Evolutionary conservation across 1,140 invertebrate species (phyloP).

Genomic region (Tribolium madens): DNA sequence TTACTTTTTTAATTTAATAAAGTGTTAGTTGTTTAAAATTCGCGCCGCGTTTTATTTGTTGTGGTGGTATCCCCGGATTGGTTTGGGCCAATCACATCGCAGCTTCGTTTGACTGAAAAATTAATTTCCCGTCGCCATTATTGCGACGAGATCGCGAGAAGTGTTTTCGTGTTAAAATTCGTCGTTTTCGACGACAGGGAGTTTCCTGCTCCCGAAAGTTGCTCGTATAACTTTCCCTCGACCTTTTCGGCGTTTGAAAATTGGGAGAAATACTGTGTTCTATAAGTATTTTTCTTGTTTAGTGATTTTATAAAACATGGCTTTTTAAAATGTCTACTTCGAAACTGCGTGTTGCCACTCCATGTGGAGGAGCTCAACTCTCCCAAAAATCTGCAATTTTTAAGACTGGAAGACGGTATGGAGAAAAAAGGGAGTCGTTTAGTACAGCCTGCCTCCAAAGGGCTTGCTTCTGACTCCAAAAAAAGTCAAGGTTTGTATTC

Average conservation of each 20-base stretch:
- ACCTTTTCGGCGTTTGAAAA: slow-evolving; percentile 49
- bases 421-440: slow-evolving; percentile 83
- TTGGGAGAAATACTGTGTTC: slow-evolving; percentile 47
- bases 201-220: slow-evolving; percentile 69
- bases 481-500: slow-evolving; percentile 75
- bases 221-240: slow-evolving; percentile 56
- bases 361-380: slow-evolving; percentile 76
- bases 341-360: slow-evolving; percentile 75
- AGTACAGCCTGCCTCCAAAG: slow-evolving; percentile 73
- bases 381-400: slow-evolving; percentile 62
- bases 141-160: slow-evolving; percentile 70
- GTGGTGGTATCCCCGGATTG: neutral
- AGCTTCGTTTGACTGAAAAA: neutral
- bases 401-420: slow-evolving; percentile 67
- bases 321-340: slow-evolving; percentile 83
- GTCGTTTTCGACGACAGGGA: slow-evolving; percentile 76
- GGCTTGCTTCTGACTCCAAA: slow-evolving; percentile 74
- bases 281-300: slow-evolving; percentile 68
- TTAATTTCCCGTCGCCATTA: slow-evolving; percentile 74
- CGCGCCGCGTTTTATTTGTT: slow-evolving; percentile 6
- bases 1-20: slow-evolving; percentile 40
- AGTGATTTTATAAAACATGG: slow-evolving; percentile 77
- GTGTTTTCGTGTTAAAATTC: slow-evolving; percentile 67
- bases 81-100: slow-evolving; percentile 2
- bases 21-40: slow-evolving; percentile 18